phyloP scores from a whole-genome alignment of 2,797 vertebrate genomes.

The Pangasius sanitwongsei region DNA sequence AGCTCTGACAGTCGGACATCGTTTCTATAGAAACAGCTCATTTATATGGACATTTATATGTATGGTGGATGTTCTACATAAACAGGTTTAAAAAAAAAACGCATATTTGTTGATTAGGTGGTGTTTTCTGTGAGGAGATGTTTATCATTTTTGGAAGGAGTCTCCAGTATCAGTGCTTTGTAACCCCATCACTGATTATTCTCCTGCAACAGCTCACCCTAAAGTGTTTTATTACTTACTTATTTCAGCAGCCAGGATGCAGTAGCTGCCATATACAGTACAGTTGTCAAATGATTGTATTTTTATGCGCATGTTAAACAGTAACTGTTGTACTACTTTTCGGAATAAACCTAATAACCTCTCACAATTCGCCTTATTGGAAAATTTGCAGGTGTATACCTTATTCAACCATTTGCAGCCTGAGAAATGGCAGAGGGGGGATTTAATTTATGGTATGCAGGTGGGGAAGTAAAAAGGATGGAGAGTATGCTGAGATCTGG shows the following conservation, averaged over 20 bases:
- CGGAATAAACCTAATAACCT: background rate
- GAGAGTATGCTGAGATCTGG: background rate
- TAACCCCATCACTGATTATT: background rate
- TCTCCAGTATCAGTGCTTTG: background rate
- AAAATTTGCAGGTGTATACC: background rate
- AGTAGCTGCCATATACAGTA: background rate
- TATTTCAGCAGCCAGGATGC: background rate
- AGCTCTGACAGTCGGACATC: background rate
- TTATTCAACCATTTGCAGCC: background rate
- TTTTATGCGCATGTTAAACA: conserved; percentile 8
- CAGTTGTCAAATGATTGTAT: background rate
- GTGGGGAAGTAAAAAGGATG: background rate
- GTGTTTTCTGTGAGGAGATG: too few species aligned
- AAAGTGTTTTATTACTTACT: background rate
- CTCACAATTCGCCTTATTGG: background rate
- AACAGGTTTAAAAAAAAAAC: too few species aligned
- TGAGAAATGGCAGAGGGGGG: background rate
- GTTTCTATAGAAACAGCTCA: background rate
- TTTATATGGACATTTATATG: background rate
- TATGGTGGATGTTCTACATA: background rate
- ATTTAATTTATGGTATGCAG: background rate
- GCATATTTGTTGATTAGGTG: too few species aligned
- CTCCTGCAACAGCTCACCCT: background rate
- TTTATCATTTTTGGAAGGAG: background rate
- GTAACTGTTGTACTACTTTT: background rate